Evolutionary conservation across 2,888 invertebrate species (phyloP), one percentile per base, ranked within the genome.

Genomic region (Dione vanillae): DNA sequence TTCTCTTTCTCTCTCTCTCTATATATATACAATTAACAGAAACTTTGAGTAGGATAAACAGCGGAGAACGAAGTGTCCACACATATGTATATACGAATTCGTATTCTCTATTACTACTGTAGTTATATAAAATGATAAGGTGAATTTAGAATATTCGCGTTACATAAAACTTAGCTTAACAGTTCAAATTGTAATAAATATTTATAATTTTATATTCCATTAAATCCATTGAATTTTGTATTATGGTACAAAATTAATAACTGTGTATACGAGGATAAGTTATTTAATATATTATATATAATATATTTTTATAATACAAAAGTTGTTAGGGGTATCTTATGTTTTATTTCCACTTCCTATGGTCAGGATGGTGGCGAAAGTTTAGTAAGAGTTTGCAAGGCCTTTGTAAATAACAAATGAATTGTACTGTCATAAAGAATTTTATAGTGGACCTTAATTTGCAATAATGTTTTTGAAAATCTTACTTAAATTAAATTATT

Each of bases 371-470:
- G 52, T 52, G n/a, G 52, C 9, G 35, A 35, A 35, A 27, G 35
- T 49, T 49, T 49, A 27, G 35, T n/a, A 35, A 52, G 52, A n/a
- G 14, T 52, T 27, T 52, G n/a, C 27, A 14, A 27, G 27, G 2
- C n/a, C 35, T 35, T 52, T 52, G 14, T 52, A 35, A 52, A 52
- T 52, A 35, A 52, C 35, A 52, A 52, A 52, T 52, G 52, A 8
- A 35, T 52, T 35, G 52, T 14, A 35, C 27, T 12, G n/a, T 35
- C 52, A 35, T 27, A n/a, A 9, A 9, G 52, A 52, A 52, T 52
- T 52, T 52, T 35, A 52, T n/a, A 52, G 52, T 52, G n/a, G 52
- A 27, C 8, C 35, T 52, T n/a, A 52, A n/a, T 27, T 8, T 49
- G 19, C 19, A 49, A 5, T 49, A 16, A 11, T 16, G 19, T 19